These are phyloP conservation scores for Penaeus vannamei DNA, from an alignment of 1,140 invertebrate genomes.

Conservation along the genomic window DNA sequence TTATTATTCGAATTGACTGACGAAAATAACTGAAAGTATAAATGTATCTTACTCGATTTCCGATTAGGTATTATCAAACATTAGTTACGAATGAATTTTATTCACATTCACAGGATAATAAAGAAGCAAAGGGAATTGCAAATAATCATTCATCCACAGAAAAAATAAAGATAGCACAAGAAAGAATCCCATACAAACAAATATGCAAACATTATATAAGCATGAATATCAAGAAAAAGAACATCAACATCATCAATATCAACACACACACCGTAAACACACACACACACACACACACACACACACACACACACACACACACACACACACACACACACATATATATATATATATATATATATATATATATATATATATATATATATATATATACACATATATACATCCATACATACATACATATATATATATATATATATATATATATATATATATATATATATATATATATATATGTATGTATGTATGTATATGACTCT, in stretches of 20 bases:
- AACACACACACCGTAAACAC: neutral
- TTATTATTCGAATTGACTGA: no score
- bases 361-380: constrained; percentile 23
- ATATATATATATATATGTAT: constrained; percentile 22
- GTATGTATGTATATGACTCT: neutral
- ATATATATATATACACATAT: constrained; percentile 14
- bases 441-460: constrained; percentile 1
- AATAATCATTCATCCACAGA: no score
- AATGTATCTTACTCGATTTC: no score
- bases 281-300: neutral
- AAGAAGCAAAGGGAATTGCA: no score
- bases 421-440: neutral
- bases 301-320: neutral
- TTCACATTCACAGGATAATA: no score
- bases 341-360: constrained; percentile 28
- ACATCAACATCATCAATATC: neutral
- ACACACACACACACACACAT: neutral
- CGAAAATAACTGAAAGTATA: no score
- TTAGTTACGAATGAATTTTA: no score
- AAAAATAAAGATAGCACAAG: no score
- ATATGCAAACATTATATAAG: no score
- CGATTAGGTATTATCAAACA: no score
- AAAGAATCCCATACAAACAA: no score
- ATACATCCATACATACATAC: neutral
- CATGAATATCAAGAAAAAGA: no score